A percentile compares a stretch with the other conserved stretches of the same genome.
These are phyloP conservation scores for Sander lucioperca DNA, from an alignment of 2,113 vertebrate species.

Conservation along the genomic window DNA sequence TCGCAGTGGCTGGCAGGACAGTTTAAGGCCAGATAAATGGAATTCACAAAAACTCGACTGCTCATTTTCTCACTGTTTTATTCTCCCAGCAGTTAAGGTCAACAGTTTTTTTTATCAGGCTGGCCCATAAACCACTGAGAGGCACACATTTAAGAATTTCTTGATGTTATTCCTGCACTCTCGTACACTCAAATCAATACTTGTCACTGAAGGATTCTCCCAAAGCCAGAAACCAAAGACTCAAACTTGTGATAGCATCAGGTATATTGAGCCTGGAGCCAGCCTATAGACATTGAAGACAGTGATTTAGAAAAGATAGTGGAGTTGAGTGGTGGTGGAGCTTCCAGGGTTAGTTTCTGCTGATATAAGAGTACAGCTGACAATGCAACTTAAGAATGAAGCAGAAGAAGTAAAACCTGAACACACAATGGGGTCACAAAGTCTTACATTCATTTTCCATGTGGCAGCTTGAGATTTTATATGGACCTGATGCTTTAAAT, in stretches of 20 bases:
- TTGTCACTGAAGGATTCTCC: constrained; percentile 20
- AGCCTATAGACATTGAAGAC: background rate
- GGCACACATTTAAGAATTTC: constrained; percentile 29
- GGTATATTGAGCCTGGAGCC: constrained; percentile 4
- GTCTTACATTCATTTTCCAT: background rate
- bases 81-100: constrained; percentile 31
- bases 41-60: constrained; percentile 1
- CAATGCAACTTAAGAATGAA: background rate
- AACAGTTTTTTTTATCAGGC: constrained; percentile 37
- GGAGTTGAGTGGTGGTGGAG: constrained; percentile 19
- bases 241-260: constrained; percentile 41
- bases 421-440: background rate
- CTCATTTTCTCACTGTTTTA: constrained; percentile 1
- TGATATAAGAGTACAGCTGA: constrained; percentile 1
- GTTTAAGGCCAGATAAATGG: constrained; percentile 33
- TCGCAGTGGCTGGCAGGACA: constrained; percentile 25
- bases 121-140: constrained; percentile 17
- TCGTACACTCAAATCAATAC: constrained; percentile 29
- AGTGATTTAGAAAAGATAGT: constrained; percentile 22
- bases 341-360: constrained; percentile 12
- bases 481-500: background rate
- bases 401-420: constrained; percentile 5
- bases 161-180: background rate
- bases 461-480: background rate
- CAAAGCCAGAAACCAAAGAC: constrained; percentile 21